Evolutionary conservation across 1,140 invertebrate species (phyloP).

Genomic region (Metopolophium dirhodum): DNA sequence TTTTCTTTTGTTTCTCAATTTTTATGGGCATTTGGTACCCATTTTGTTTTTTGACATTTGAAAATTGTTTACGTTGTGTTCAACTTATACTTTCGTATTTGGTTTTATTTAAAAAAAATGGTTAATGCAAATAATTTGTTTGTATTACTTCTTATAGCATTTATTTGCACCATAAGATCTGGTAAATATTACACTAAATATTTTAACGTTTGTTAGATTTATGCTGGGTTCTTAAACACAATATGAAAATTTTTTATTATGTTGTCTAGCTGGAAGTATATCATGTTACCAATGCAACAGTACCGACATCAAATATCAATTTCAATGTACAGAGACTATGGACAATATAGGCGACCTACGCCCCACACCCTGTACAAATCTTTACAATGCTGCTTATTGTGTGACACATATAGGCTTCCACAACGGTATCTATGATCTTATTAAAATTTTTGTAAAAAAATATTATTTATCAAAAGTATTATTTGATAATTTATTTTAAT

Average conservation of each 20-base stretch:
- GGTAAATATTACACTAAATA: neutral
- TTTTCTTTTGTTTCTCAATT: no score
- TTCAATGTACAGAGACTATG: constrained; percentile 88
- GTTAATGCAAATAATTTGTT: neutral
- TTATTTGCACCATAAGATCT: neutral
- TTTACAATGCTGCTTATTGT: constrained; percentile 86
- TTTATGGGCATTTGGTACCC: no score
- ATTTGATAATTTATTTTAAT: neutral
- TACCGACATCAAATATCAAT: constrained; percentile 76
- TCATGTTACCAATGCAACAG: constrained; percentile 90
- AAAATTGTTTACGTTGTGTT: neutral
- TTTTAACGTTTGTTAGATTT: neutral
- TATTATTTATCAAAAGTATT: neutral
- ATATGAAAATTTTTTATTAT: neutral
- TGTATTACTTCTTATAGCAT: neutral
- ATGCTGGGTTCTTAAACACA: neutral
- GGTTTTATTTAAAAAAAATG: neutral
- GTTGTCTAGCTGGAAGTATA: constrained; percentile 70
- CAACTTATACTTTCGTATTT: neutral
- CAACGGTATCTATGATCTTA: constrained; percentile 73
- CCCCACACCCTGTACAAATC: constrained; percentile 76
- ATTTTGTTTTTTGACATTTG: neutral
- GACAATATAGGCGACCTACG: constrained; percentile 68
- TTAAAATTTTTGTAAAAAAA: neutral
- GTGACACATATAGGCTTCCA: constrained; percentile 93